Percentiles rank a stretch among this genome's conserved stretches.
phyloP scores from a whole-genome alignment of 2,797 vertebrate species.

The Astyanax mexicanus region DNA sequence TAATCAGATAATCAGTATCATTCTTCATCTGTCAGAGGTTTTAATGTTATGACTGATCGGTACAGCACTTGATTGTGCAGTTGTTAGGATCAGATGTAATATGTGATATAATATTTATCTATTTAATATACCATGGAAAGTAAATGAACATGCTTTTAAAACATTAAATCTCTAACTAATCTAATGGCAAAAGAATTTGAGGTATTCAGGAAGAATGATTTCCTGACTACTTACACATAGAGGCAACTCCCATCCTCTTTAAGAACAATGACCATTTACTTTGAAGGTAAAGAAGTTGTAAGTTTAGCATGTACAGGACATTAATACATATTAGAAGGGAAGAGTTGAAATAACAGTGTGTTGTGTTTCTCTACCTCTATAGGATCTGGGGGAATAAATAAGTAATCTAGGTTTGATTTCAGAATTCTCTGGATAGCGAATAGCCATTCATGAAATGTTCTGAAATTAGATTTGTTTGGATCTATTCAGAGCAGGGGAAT shows the following conservation, averaged over 20 bases:
- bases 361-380: background rate
- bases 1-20: too few relatives aligned
- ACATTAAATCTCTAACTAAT: too few relatives aligned
- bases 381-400: too few relatives aligned
- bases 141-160: too few relatives aligned
- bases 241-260: background rate
- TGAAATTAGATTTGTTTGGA: background rate
- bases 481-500: too few relatives aligned
- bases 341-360: background rate
- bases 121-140: too few relatives aligned
- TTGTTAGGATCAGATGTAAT: too few relatives aligned
- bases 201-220: background rate
- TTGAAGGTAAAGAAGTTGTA: background rate
- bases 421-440: background rate
- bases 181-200: background rate
- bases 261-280: background rate
- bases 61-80: too few relatives aligned
- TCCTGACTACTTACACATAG: background rate
- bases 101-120: too few relatives aligned
- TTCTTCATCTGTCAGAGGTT: too few relatives aligned
- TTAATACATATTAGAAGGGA: background rate
- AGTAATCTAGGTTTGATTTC: background rate
- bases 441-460: background rate
- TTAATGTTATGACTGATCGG: too few relatives aligned
- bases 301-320: background rate